A percentile compares a stretch with the other conserved stretches of the same genome.
These are phyloP conservation scores for Calidris pugnax DNA, from an alignment of 2,113 vertebrate species.

Conservation along the genomic window DNA sequence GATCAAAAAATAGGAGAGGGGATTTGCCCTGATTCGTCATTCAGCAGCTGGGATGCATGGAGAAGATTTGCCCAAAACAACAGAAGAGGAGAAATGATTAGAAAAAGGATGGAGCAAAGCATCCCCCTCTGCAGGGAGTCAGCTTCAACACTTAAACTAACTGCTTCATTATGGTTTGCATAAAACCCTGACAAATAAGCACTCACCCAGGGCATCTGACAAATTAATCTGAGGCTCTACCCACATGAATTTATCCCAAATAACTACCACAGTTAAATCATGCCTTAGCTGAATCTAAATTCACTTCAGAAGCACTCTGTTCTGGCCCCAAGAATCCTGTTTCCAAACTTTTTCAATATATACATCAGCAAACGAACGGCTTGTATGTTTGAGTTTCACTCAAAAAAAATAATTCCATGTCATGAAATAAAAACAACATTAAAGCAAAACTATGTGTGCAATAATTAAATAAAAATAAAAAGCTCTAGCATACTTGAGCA, in stretches of 20 bases:
- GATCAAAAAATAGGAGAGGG: background rate
- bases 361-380: background rate
- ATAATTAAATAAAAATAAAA: slow-evolving; percentile 34
- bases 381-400: background rate
- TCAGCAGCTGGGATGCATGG: background rate
- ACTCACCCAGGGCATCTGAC: background rate
- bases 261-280: background rate
- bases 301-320: background rate
- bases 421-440: slow-evolving; percentile 9
- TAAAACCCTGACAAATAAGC: background rate
- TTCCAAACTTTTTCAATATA: background rate
- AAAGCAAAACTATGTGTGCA: background rate
- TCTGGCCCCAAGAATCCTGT: background rate
- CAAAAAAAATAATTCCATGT: background rate
- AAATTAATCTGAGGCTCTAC: background rate
- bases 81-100: background rate
- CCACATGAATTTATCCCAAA: background rate
- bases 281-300: background rate
- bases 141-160: background rate
- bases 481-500: background rate
- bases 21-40: background rate
- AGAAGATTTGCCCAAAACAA: background rate
- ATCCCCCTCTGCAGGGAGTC: background rate
- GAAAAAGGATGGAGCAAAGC: background rate
- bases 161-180: background rate